phyloP scores from a whole-genome alignment of 1,140 invertebrate genomes.

The Bombus terrestris region DNA sequence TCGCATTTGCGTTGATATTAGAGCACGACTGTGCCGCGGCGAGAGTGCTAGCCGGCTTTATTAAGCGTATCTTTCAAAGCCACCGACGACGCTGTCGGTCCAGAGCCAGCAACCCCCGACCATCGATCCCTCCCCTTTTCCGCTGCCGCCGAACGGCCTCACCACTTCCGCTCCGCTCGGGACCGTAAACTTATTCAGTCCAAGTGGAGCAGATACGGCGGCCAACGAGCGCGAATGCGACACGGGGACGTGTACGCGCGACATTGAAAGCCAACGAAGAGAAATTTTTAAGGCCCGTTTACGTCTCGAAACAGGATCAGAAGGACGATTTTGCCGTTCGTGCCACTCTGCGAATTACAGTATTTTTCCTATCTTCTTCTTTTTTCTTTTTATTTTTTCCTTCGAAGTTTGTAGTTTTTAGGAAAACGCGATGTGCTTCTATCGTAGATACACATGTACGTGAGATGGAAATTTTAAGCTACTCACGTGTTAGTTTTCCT shows the following conservation, averaged over 20 bases:
- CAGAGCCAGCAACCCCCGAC: not conserved
- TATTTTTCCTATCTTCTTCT: not conserved
- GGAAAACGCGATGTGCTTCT: no score
- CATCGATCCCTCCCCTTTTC: not conserved
- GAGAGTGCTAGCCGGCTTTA: slow-evolving; percentile 50
- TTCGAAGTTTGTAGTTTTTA: not conserved
- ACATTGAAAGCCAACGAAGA: slow-evolving; percentile 23
- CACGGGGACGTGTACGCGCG: not conserved
- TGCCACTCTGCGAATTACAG: not conserved
- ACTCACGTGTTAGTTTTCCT: no score
- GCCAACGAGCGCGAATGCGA: slow-evolving; percentile 8
- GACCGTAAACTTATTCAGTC: slow-evolving; percentile 35
- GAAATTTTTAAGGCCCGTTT: slow-evolving; percentile 6
- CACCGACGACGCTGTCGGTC: slow-evolving; percentile 32
- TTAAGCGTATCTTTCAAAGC: slow-evolving; percentile 63
- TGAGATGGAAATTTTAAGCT: not conserved
- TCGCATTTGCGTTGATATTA: slow-evolving; percentile 74
- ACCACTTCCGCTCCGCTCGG: not conserved
- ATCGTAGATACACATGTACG: not conserved
- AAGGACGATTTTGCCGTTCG: not conserved
- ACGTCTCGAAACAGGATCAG: not conserved
- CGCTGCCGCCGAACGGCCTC: not conserved
- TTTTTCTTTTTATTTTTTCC: not conserved
- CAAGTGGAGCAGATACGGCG: slow-evolving; percentile 11
- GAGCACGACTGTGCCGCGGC: slow-evolving; percentile 38